These are phyloP conservation scores for Andrena haemorrhoa DNA, from an alignment of 2,888 invertebrate species.

Conservation along the genomic window DNA sequence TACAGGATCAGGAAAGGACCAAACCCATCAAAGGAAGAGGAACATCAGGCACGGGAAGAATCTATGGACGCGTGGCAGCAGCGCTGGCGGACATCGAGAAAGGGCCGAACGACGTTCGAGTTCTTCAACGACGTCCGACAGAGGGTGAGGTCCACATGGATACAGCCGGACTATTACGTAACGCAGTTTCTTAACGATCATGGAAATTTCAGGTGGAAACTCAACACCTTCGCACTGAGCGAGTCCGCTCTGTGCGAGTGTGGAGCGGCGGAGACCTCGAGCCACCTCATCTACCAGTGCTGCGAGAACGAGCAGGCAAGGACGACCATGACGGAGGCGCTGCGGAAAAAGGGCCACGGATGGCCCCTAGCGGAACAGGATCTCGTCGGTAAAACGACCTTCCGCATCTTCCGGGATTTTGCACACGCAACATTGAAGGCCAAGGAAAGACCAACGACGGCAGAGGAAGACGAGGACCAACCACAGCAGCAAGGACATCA, in stretches of 20 bases:
- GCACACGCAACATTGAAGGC: background rate
- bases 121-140: background rate
- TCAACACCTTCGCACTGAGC: background rate
- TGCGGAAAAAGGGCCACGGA: background rate
- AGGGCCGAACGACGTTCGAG: background rate
- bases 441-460: background rate
- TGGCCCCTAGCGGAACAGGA: background rate
- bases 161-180: background rate
- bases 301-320: background rate
- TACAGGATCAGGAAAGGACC: background rate
- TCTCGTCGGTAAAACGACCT: background rate
- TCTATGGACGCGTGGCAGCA: background rate
- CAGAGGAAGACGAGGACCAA: background rate
- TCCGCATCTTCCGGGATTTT: background rate
- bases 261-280: background rate
- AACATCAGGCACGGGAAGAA: background rate
- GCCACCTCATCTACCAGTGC: background rate
- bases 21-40: background rate
- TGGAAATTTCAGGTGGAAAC: background rate
- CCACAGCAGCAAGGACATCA: background rate
- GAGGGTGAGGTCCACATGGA: background rate
- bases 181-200: constrained; percentile 1
- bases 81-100: background rate
- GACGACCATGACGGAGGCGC: background rate
- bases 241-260: background rate